Base-by-base conservation (phyloP, 1,140 invertebrate genomes). In the Lasioglossum baleicum region DNA sequence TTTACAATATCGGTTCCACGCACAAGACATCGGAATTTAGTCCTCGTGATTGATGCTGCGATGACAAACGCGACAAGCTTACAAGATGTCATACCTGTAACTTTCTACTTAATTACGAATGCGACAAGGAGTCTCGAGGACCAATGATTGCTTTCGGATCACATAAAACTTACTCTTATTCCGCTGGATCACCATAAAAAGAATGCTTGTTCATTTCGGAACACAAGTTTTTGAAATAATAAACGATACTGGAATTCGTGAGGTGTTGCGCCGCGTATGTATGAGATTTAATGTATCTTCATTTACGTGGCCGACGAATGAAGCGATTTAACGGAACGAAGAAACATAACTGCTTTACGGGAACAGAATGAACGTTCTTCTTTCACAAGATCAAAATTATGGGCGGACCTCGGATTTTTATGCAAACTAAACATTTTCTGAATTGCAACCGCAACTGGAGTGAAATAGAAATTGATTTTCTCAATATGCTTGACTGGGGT, bases 21-120 rank as follows among this genome's bases (percentile, higher is more conserved):
- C 69, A 82, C 80, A 69, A 82, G 80, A 82, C 80, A 82, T 71
- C 76, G 80, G 80, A 82, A 82, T 82, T 69, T 64, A 56, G 75
- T 61, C 63, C 61, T 48, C 51, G 26, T 82, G 75, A 82, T 82
- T 75, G 75, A 82, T 82, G 75, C 56, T n/a, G 67, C 65, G n/a
- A 66, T 79, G 61, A 78, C 69, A 79, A 68, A 69, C 66, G 73
- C 60, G 66, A 65, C 75, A 40, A 64, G 80, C 42, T 35, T 79
- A 72, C 75, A 48, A 63, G 53, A 78, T 63, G 61, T 72, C 80
- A 44, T 60, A 61, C 35, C 26, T 60, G 48, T 60, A 20, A 61
- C 70, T 80, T 75, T 75, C 71, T 56, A 58, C 72, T 67, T 80
- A 67, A 80, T 74, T 80, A 75, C 53, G 53, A 80, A 80, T 80